phyloP scores from a whole-genome alignment of 1,140 invertebrate genomes.

The Lysiphlebus fabarum region DNA sequence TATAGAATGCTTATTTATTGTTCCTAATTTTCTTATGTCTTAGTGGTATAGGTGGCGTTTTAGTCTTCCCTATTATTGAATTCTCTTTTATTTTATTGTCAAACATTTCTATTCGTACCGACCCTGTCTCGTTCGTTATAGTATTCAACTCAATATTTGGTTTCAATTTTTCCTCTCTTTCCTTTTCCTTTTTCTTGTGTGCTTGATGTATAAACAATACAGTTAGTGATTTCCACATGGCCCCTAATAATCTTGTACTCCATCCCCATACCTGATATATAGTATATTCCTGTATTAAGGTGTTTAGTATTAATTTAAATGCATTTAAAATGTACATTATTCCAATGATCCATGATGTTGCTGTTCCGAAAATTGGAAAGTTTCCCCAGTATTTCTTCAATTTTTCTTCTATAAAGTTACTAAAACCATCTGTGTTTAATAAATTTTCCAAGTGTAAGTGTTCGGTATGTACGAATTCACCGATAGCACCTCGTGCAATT shows the following conservation, averaged over 20 bases:
- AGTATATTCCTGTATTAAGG: conserved; percentile 14
- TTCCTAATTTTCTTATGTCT: too few species aligned
- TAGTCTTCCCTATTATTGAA: too few species aligned
- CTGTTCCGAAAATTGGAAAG: conserved; percentile 15
- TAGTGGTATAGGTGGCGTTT: too few species aligned
- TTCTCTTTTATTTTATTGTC: too few species aligned
- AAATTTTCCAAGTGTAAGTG: conserved; percentile 2
- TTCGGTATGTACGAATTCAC: not conserved
- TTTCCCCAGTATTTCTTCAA: conserved; percentile 11
- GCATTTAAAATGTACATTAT: conserved; percentile 3
- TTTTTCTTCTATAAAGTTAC: conserved; percentile 8
- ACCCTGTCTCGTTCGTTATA: too few species aligned
- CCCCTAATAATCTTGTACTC: conserved; percentile 7
- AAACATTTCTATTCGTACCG: too few species aligned
- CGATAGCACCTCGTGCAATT: conserved; percentile 11
- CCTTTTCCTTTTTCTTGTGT: too few species aligned
- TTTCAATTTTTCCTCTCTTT: too few species aligned
- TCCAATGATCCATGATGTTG: conserved; percentile 13
- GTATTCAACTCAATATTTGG: too few species aligned
- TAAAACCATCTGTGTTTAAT: conserved; percentile 14
- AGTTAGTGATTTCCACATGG: conserved; percentile 3
- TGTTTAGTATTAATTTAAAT: conserved; percentile 14
- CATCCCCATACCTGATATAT: conserved; percentile 14
- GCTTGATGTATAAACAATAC: too few species aligned
- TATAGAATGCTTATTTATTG: too few species aligned